These are phyloP conservation scores for Neogobius melanostomus DNA, from an alignment of 2,113 vertebrate genomes.

Conservation along the genomic window DNA sequence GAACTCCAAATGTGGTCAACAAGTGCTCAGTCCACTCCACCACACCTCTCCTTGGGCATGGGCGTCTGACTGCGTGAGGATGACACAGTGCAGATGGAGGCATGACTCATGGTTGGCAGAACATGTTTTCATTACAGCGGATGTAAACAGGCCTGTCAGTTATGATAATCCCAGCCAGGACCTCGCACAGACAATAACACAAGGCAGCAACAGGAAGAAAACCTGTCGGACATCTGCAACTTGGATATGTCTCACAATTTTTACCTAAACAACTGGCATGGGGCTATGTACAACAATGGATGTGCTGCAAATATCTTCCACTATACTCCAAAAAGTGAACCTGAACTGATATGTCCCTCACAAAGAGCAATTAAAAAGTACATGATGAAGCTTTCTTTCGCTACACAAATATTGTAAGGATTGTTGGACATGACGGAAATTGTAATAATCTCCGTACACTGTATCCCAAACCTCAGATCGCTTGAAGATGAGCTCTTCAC, in stretches of 20 bases:
- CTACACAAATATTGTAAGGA: too few species aligned
- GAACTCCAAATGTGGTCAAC: background rate
- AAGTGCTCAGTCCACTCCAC: background rate
- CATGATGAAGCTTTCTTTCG: too few species aligned
- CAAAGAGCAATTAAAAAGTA: too few species aligned
- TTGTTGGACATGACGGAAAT: too few species aligned
- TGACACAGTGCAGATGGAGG: slow-evolving; percentile 58
- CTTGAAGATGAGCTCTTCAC: too few species aligned
- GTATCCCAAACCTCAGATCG: too few species aligned
- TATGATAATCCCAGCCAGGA: slow-evolving; percentile 63
- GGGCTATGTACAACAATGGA: background rate
- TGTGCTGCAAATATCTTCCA: background rate
- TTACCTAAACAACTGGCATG: slow-evolving; percentile 34
- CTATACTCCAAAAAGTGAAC: background rate
- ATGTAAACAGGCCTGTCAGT: slow-evolving; percentile 72
- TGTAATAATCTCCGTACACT: too few species aligned
- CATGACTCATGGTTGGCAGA: slow-evolving; percentile 64
- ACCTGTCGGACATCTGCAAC: slow-evolving; percentile 65
- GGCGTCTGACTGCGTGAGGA: slow-evolving; percentile 34
- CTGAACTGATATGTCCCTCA: too few species aligned
- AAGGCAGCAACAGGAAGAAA: slow-evolving; percentile 51
- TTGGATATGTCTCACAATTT: slow-evolving; percentile 23
- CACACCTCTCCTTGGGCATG: slow-evolving; percentile 1
- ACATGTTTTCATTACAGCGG: slow-evolving; percentile 53
- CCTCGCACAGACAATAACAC: slow-evolving; percentile 64